Base-by-base conservation (phyloP, 2,888 invertebrate species). In the Epinotia ramella region DNA sequence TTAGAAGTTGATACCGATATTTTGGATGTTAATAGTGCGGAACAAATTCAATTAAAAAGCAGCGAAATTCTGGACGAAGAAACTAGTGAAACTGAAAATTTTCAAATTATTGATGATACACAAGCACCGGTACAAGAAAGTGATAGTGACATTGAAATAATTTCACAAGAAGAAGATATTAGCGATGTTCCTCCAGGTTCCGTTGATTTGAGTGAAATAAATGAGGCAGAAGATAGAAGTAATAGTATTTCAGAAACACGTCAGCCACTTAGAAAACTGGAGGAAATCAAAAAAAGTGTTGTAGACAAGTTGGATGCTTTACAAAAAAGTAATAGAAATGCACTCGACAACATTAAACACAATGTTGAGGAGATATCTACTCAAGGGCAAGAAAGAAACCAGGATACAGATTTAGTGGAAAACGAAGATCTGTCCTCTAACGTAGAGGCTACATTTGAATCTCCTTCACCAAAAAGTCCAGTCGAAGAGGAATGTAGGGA, bases 71-170 rank as follows among this genome's bases (percentile, higher is more conserved):
- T 18, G 53, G 20, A 28, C 13, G 76, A 79, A 65, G 76, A 74
- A 70, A 73, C 75, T 56, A 67, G 76, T 72, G 44, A 62, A 59
- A 28, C 46, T 11, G 72, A 77, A 46, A 16, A 18, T 33, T 57
- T 57, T n/a, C n/a, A 68, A 13, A 49, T 18, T 7, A 33, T 65
- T 53, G 44, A 68, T 44, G 68, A 73, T 24, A 46, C 59, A 46
- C 44, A 69, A 28, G 24, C 16, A 5, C 24, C 13, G 60, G 73
- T 73, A 46, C 24, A 63, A 57, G 64, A 57, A 44, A 59, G 13
- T 12, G 46, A 72, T 62, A 24, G 56, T 56, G 75, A 79, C 28
- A 33, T 24, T n/a, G 16, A 65, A 60, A 44, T 70, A 44, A 24
- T 65, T 16, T 65, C 75, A 5, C n/a, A 59, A 60, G 70, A 75